Evolutionary conservation across 2,888 invertebrate species (phyloP), one percentile per base, ranked within the genome.

Genomic region (Heliconius charithonia): DNA sequence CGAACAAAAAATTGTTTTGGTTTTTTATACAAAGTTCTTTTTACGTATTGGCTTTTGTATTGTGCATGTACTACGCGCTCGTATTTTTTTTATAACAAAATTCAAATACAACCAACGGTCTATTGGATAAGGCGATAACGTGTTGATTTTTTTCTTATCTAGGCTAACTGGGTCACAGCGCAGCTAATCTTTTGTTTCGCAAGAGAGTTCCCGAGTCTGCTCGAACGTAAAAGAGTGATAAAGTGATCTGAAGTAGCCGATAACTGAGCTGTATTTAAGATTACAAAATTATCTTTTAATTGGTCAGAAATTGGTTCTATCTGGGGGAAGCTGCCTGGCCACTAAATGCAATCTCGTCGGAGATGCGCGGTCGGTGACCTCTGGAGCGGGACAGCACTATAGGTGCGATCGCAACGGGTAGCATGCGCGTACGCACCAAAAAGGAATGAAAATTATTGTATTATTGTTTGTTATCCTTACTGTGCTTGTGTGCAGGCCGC

Each of bases 311-410:
- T 90, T 89, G 90, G 80, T 90, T 92, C 90, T 91, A 92, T 93
- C 90, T 89, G 87, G 86, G 90, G 92, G 93, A 93, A 91, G 95
- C 94, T 94, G 94, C 90, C 89, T 87, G 89, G 90, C 90, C 90
- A 90, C 92, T 94, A 94, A 93, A 94, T 95, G 94, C 95, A 94
- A 94, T 95, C 94, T 93, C 89, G 91, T 91, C 90, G 86, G 90
- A 93, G 93, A 93, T 93, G 93, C 85, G 86, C 91, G 94, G 94
- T 95, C 95, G 91, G 86, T 87, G 94, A 93, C 94, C 94, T 90
- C 80, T 87, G 83, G 89, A 94, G 87, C 80, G 90, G 87, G 91
- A 93, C 84, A 83, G 85, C 85, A 85, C 80, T 87, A 88, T 83
- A 86, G 83, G 91, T 84, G 85, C 85, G 90, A 93, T 84, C 84